Conservation (phyloP, 2,888 invertebrate genomes). For the Drosophila rubida region DNA sequence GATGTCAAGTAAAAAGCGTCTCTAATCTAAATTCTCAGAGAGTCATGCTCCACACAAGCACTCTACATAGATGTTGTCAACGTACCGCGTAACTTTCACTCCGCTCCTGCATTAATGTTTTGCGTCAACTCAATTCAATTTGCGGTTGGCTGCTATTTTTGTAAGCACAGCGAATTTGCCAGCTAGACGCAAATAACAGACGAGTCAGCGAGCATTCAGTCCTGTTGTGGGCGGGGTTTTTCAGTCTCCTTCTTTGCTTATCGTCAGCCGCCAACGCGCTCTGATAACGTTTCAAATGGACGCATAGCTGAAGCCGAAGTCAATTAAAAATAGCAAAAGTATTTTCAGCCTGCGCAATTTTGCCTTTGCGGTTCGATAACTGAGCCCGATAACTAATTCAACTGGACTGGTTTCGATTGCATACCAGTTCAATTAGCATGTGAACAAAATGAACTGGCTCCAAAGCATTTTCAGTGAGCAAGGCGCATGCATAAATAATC, state of each 20-base stretch:
- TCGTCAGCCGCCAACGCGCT: not conserved
- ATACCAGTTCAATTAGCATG: not conserved
- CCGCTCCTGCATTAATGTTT: conserved; percentile 20
- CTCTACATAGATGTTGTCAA: not conserved
- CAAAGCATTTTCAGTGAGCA: not conserved
- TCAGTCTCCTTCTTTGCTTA: not conserved
- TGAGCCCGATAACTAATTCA: not conserved
- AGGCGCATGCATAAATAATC: not conserved
- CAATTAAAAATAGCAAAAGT: conserved; percentile 2
- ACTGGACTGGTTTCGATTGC: too few relatives aligned
- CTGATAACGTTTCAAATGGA: conserved; percentile 4
- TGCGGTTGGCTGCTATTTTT: conserved; percentile 33
- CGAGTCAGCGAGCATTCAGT: not conserved
- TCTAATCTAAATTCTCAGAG: not conserved
- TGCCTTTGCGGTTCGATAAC: too few relatives aligned
- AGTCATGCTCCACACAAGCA: not conserved
- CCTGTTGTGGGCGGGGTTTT: conserved; percentile 15
- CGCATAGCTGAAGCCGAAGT: not conserved
- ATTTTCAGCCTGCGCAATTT: not conserved
- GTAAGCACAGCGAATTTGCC: conserved; percentile 13
- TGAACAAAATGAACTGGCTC: not conserved
- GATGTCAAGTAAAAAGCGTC: not conserved
- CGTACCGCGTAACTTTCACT: not conserved
- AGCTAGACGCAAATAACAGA: conserved; percentile 21
- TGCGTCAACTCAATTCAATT: conserved; percentile 23